A percentile compares a stretch with the other conserved stretches of the same genome.
Evolutionary conservation across 2,888 invertebrate species (phyloP).

Genomic region (Xestia c-nigrum): DNA sequence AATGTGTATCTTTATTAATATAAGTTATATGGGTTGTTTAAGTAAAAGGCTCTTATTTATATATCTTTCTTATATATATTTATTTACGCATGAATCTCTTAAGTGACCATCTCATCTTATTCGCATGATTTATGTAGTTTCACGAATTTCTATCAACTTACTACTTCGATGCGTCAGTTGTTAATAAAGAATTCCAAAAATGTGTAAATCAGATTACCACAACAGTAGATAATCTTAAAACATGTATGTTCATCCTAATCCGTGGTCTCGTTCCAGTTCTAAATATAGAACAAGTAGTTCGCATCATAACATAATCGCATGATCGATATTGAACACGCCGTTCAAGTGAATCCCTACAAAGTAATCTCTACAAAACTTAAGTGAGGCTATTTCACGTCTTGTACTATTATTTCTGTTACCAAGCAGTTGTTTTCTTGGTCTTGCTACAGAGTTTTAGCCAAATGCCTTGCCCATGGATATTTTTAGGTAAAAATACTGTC

Average conservation of each 20-base stretch:
- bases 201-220: constrained; percentile 8
- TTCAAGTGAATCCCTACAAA: constrained; percentile 63
- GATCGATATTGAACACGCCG: constrained; percentile 62
- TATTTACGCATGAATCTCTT: background rate
- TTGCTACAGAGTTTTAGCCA: background rate
- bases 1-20: background rate
- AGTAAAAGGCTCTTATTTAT: background rate
- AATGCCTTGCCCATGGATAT: background rate
- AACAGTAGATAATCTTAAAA: constrained; percentile 28
- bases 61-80: too few relatives aligned
- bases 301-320: constrained; percentile 59
- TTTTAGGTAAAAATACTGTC: too few relatives aligned
- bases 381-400: constrained; percentile 55
- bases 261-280: constrained; percentile 49
- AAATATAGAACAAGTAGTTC: constrained; percentile 55
- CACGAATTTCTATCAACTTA: background rate
- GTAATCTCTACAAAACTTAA: constrained; percentile 62
- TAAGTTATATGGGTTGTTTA: background rate
- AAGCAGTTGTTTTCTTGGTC: constrained; percentile 7
- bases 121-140: background rate
- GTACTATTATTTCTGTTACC: constrained; percentile 29
- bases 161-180: background rate
- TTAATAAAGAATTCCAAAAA: background rate
- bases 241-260: constrained; percentile 40
- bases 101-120: background rate